Evolutionary conservation across 2,113 vertebrate species (phyloP).

Genomic region (Odobenus rosmarus): DNA sequence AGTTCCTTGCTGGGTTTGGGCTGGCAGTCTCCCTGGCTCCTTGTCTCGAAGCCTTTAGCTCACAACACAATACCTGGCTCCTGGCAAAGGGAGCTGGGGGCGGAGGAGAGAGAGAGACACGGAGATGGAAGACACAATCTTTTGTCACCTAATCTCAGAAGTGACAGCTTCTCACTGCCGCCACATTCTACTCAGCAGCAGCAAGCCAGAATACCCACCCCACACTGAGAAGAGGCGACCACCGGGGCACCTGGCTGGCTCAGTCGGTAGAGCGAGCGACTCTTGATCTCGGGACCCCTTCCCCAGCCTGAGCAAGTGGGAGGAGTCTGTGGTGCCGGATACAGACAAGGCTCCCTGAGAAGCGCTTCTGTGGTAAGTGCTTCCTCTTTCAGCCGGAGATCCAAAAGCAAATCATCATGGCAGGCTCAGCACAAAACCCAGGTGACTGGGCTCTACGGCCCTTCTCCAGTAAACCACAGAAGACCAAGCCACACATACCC

Average conservation of each 20-base stretch:
- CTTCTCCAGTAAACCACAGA: not conserved
- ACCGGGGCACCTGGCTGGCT: not conserved
- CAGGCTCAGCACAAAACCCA: not conserved
- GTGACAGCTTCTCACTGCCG: not conserved
- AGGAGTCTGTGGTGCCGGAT: not conserved
- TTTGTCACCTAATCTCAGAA: not conserved
- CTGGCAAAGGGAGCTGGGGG: not conserved
- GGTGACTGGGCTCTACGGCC: not conserved
- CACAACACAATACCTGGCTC: not conserved
- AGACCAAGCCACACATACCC: not conserved
- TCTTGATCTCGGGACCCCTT: not conserved
- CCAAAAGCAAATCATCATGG: not conserved
- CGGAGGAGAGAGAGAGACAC: not conserved
- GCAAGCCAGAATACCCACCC: not conserved
- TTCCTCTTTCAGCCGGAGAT: not conserved
- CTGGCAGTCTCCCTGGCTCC: not conserved
- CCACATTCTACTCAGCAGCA: not conserved
- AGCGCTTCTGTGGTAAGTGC: not conserved
- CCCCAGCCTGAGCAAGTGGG: not conserved
- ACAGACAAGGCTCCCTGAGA: not conserved
- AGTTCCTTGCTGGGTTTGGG: not conserved
- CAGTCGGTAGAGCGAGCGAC: not conserved
- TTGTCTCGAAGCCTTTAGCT: not conserved
- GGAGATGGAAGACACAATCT: not conserved
- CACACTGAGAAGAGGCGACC: not conserved